Base-by-base conservation (phyloP, 2,797 vertebrate species). In the Anguilla marmorata region DNA sequence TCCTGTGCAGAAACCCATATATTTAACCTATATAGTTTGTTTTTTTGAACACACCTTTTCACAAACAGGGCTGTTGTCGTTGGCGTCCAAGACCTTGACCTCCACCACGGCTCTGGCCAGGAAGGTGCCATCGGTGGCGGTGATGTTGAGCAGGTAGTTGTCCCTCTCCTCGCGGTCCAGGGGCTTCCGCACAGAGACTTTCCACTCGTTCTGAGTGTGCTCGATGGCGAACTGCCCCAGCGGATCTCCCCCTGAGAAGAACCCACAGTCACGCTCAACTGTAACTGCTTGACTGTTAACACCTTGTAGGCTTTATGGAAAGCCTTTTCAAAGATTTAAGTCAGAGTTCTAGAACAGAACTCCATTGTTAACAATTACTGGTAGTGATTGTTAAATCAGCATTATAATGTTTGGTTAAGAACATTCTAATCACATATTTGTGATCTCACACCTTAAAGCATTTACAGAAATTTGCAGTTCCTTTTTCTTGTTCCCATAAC, bases 71-170 rank as follows among this genome's bases (percentile, higher is more conserved):
- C 95, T 98, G 91, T 99, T 99, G 95, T 99, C 99, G 85, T 99
- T 99, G 91, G 98, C 98, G 88, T 99, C 99, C 88, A 99, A 96
- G 88, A 99, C 98, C 93, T 99, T 99, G 91, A 99, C 98, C 92
- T 99, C 99, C 69, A 99, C 98, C 7, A 97, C 91, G 12, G 99
- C 98, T 94, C 97, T 98, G 83, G 97, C 96, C 24, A 97, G 96
- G 93, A 99, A 99, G 85, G 97, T 97, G 41, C 99, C 98, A 85
- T 99, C 99, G 2, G 98, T 99, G 86, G 99, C 98, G 30, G 98
- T 99, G 92, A 99, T 97, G 91, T 98, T 99, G 58, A 99, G 96
- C 90, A 99, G 97, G 91, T 99, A 99, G 93, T 95, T 97, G 95
- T 99, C 99, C 88, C 95, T 98, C 93, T 97, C 93, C 93, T 99